Conservation (phyloP, 2,888 invertebrate genomes). For the Harpalus rufipes region DNA sequence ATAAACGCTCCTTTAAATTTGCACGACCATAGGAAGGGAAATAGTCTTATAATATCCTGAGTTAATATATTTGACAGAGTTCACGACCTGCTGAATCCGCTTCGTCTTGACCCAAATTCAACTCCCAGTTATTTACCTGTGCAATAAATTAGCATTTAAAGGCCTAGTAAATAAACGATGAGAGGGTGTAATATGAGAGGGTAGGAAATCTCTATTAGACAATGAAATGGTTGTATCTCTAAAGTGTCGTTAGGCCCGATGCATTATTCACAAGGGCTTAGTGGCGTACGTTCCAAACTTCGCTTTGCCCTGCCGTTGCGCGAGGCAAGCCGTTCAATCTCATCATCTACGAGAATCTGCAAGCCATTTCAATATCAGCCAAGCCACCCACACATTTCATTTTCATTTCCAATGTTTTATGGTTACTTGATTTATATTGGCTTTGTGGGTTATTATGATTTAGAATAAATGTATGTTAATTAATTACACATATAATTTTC, state of each 20-base stretch:
- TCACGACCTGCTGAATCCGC: neutral
- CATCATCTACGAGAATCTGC: neutral
- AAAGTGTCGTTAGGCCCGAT: slow-evolving; percentile 58
- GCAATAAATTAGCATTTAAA: slow-evolving; percentile 58
- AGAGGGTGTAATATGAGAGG: slow-evolving; percentile 34
- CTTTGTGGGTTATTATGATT: too few relatives aligned
- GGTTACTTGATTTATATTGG: too few relatives aligned
- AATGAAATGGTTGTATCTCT: slow-evolving; percentile 58
- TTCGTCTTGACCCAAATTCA: neutral
- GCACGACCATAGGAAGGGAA: too few relatives aligned
- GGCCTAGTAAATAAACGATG: slow-evolving; percentile 50
- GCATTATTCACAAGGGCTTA: slow-evolving; percentile 62
- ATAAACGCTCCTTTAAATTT: too few relatives aligned
- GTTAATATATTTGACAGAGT: neutral
- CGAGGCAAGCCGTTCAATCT: neutral
- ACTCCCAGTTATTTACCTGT: neutral
- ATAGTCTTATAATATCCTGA: too few relatives aligned
- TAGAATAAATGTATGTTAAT: too few relatives aligned
- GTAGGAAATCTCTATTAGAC: slow-evolving; percentile 57
- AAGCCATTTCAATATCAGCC: neutral
- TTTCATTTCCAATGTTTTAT: too few relatives aligned
- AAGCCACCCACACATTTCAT: too few relatives aligned
- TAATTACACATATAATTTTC: too few relatives aligned
- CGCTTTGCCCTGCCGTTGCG: neutral
- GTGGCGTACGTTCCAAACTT: slow-evolving; percentile 1